Base-by-base conservation (phyloP, 2,797 vertebrate species). In the Cuculus canorus region DNA sequence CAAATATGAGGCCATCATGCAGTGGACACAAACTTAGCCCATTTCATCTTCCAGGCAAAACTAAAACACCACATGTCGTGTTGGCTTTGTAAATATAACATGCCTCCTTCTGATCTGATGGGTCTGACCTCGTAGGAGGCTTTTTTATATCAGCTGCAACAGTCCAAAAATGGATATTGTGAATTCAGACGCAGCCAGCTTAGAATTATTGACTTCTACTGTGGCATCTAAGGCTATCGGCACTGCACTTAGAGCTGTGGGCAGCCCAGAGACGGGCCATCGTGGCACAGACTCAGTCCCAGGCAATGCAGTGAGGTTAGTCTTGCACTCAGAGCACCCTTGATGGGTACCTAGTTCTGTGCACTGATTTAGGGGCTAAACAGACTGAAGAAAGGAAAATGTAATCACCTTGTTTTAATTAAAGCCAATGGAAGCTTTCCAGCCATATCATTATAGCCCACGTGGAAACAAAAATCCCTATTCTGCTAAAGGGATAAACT, bases 381-480 rank as follows among this genome's bases (percentile, higher is more conserved):
- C 0, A 1, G 47, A 12, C 37, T 39, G 50, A 10, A 83, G 72
- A 69, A 71, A 86, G n/a, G 72, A 73, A 86, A 92, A 82, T 57
- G 52, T 43, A 88, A 90, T 88, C 91, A 72, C 59, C 41, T 39
- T 56, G 64, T 53, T 94, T 93, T 94, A 91, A 96, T 93, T 93
- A 88, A 92, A 88, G 89, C 70, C 78, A 93, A 53, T 90, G 85
- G 85, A 91, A 92, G 32, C 30, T 93, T 93, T 86, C 93, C 87
- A 96, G 73, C 32, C 33, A 54, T 52, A 52, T 75, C 1, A 0
- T 68, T 61, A 64, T 21, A 91, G 57, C 50, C 60, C 68, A 91
- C 25, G 61, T 18, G 4, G 92, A 93, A 87, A 90, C 52, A 84
- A 91, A 91, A 95, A 41, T 80, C 80, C 56, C 56, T 28, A 3